Conservation (phyloP, 2,888 invertebrate species). For the Syritta pipiens region DNA sequence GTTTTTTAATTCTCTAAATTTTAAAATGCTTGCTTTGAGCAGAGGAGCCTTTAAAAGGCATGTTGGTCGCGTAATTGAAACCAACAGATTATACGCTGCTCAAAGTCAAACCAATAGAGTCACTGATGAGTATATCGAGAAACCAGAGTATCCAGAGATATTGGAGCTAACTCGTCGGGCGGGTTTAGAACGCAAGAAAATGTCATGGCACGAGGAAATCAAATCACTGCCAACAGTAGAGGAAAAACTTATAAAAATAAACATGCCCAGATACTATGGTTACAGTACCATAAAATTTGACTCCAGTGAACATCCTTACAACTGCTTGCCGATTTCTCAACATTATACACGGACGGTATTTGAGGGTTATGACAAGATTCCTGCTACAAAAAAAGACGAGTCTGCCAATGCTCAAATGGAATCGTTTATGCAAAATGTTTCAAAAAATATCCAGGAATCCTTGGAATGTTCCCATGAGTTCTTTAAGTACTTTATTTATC, state of each 20-base stretch:
- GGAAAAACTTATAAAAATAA: constrained; percentile 90
- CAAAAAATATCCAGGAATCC: constrained; percentile 74
- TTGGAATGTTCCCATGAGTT: constrained; percentile 73
- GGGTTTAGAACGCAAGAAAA: constrained; percentile 79
- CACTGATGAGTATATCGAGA: constrained; percentile 71
- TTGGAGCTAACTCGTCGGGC: constrained; percentile 81
- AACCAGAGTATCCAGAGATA: constrained; percentile 75
- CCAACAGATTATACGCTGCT: constrained; percentile 16
- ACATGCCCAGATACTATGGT: constrained; percentile 91
- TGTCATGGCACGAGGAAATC: constrained; percentile 82
- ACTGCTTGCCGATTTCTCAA: constrained; percentile 85
- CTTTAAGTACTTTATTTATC: constrained; percentile 70
- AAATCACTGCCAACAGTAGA: constrained; percentile 86
- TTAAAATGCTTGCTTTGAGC: constrained; percentile 41
- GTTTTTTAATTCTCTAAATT: neutral
- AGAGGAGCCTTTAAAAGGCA: neutral
- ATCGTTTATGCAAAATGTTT: constrained; percentile 69
- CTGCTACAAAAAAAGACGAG: constrained; percentile 9
- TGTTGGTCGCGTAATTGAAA: neutral
- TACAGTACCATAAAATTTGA: constrained; percentile 83
- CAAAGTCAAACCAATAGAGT: neutral
- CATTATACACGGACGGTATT: constrained; percentile 90
- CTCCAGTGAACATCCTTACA: constrained; percentile 84
- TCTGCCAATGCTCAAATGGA: constrained; percentile 51
- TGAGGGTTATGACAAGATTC: constrained; percentile 79